Conservation (phyloP, 2,113 vertebrate genomes). For the Montifringilla adamsi region DNA sequence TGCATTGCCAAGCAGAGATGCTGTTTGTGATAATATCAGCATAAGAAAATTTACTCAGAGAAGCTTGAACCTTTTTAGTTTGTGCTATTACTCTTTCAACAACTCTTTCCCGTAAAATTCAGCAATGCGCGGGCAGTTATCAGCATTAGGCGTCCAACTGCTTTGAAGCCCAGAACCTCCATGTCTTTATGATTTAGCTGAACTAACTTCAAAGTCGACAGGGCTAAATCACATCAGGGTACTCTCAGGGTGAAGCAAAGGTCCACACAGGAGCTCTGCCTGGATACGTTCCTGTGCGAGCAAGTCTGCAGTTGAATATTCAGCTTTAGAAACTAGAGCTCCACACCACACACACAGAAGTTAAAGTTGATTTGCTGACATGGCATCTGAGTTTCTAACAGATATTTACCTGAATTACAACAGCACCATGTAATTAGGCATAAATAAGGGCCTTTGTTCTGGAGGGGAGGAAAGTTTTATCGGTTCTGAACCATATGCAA, state of each 20-base stretch:
- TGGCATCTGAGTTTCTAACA: not conserved
- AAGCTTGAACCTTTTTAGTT: not conserved
- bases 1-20: not conserved
- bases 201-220: not conserved
- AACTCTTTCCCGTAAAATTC: not conserved
- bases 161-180: not conserved
- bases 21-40: conserved; percentile 4
- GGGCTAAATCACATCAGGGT: not conserved
- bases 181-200: not conserved
- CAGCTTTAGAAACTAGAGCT: not conserved
- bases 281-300: not conserved
- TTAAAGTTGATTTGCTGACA: conserved; percentile 28
- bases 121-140: fast-evolving
- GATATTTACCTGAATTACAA: conserved; percentile 41
- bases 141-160: not conserved
- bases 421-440: conserved; percentile 6
- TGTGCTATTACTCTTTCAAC: not conserved
- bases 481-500: conserved; percentile 43
- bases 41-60: not conserved
- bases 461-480: conserved; percentile 33
- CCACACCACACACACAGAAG: not conserved
- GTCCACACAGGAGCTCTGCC: not conserved
- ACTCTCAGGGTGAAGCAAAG: not conserved
- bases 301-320: not conserved
- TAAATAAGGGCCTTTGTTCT: conserved; percentile 39